Conservation (phyloP, 2,797 vertebrate genomes). For the Sebastes melanostomus region DNA sequence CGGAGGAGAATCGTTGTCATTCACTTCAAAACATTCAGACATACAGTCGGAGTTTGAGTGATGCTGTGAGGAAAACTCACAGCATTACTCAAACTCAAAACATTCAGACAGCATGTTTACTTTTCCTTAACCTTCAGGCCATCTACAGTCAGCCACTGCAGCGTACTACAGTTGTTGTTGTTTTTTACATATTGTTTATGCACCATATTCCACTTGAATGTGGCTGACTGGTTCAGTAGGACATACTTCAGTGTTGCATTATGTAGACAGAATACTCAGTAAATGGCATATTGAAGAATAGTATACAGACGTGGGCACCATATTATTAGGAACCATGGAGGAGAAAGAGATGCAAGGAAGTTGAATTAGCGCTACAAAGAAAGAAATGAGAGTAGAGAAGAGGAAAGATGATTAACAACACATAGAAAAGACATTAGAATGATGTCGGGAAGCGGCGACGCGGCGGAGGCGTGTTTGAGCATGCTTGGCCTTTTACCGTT, state of each 20-base stretch:
- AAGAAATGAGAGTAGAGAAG: background rate
- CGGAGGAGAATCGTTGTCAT: constrained; percentile 7
- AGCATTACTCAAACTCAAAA: background rate
- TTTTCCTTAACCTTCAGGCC: background rate
- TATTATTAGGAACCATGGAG: background rate
- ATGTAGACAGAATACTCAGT: background rate
- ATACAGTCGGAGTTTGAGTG: too few relatives aligned
- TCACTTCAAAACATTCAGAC: background rate
- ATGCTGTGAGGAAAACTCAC: background rate
- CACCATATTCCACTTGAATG: background rate
- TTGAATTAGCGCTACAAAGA: background rate
- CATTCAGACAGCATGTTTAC: background rate
- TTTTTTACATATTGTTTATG: background rate
- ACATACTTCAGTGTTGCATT: background rate
- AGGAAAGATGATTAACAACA: constrained; percentile 19
- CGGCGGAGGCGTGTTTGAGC: constrained; percentile 6
- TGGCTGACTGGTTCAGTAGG: background rate
- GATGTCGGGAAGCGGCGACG: background rate
- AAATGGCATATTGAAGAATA: background rate
- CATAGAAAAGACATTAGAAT: background rate
- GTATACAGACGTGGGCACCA: background rate
- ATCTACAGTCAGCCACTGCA: background rate
- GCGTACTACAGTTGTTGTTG: background rate
- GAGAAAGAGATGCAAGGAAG: background rate
- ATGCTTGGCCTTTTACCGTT: constrained; percentile 15